Base-by-base conservation (phyloP, 2,888 invertebrate species). In the Loripinus fragilis region DNA sequence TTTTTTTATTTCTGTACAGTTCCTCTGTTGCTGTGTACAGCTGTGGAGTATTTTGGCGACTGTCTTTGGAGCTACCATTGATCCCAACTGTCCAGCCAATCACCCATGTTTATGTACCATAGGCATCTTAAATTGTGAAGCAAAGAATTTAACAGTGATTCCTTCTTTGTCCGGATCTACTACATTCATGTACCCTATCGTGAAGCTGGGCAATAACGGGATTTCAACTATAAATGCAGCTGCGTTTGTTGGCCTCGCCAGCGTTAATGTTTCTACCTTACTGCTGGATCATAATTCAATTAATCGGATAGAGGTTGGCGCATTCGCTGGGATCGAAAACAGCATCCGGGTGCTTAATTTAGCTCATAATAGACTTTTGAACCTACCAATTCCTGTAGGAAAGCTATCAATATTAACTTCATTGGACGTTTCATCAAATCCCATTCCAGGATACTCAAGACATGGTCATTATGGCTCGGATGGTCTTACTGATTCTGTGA, bases 341-440 rank as follows among this genome's bases (percentile, higher is more conserved):
- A 10, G 64, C 20, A 33, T 86, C 2, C 23, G 55, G 23, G 65
- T 23, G 7, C 69, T 87, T 0, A 74, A 77, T 38, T 60, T 87
- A 10, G 72, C 72, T 0, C 28, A 79, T 35, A 87, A 87, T 35
- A 25, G 65, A 0, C 69, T 87, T 8, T 74, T 30, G 0, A 23
- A 28, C 0, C 65, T 84, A 3, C 84, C 84, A 12, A 5, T 0
- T 0, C 79, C 81, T 0, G 66, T 87, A 8, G 45, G 50, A 7
- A 23, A 28, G 17, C 50, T 85, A 1, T 23, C 30, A 1, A 41
- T 28, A 12, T 28, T 87, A 23, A 42, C 28, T 5, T 71, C 68
- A 10, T 50, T 87, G 2, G 83, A 87, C 50, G 70, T 87, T 0
- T 74, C 80, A 7, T 71, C 80, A 33, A 87, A 85, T 45, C 85